Evolutionary conservation across 2,113 vertebrate genomes (phyloP).

Genomic region (Microtus ochrogaster): DNA sequence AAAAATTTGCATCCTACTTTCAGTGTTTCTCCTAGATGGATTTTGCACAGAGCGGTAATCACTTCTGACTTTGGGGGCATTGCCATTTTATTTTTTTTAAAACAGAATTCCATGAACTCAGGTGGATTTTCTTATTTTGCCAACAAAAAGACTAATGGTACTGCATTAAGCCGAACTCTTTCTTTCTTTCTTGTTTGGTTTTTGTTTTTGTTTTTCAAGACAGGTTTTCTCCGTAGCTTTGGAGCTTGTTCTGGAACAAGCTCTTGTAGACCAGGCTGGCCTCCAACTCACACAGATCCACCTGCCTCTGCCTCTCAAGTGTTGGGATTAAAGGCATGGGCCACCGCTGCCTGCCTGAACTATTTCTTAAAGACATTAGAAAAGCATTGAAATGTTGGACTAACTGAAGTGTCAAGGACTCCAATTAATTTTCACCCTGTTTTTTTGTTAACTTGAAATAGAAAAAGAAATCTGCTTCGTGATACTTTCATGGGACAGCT

Average conservation of each 20-base stretch:
- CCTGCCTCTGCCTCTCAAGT: no score
- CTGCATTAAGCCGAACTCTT: neutral
- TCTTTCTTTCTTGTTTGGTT: no score
- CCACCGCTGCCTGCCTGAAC: neutral
- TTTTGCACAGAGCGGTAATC: slow-evolving; percentile 10
- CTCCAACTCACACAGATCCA: no score
- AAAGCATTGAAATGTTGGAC: neutral
- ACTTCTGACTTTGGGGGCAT: neutral
- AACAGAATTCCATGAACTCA: neutral
- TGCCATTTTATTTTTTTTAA: neutral
- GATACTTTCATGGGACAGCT: slow-evolving; percentile 60
- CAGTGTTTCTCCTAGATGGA: slow-evolving; percentile 18
- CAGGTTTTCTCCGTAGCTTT: no score
- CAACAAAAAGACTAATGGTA: neutral
- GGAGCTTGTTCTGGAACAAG: no score
- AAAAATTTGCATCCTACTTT: neutral
- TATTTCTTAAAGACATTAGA: neutral
- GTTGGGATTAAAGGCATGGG: no score
- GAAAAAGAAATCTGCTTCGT: slow-evolving; percentile 37
- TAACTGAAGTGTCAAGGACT: slow-evolving; percentile 27
- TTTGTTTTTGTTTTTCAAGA: no score
- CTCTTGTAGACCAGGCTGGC: no score
- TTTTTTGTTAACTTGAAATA: slow-evolving; percentile 44
- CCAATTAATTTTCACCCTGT: slow-evolving; percentile 13
- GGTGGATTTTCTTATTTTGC: slow-evolving; percentile 30